These are phyloP conservation scores for Caenorhabditis brenneri DNA, from an alignment of 1,140 invertebrate species.

Conservation along the genomic window DNA sequence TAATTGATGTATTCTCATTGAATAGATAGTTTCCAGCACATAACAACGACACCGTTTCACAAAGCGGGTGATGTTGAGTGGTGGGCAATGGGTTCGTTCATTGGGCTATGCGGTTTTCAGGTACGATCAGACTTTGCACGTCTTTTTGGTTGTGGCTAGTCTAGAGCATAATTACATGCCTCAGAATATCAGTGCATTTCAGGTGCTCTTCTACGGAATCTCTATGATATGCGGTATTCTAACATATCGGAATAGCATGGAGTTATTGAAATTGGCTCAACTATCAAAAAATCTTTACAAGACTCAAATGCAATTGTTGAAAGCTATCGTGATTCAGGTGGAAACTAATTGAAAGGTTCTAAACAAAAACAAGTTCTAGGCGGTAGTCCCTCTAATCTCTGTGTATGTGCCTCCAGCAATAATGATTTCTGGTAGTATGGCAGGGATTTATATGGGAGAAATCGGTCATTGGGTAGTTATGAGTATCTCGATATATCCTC, in stretches of 20 bases:
- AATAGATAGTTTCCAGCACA: background rate
- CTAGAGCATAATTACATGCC: background rate
- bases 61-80: background rate
- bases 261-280: background rate
- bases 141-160: too few species aligned
- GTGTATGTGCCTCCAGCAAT: background rate
- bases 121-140: too few species aligned
- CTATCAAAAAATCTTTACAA: background rate
- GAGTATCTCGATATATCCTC: conserved; percentile 1
- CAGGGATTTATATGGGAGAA: background rate
- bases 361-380: background rate
- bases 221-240: background rate
- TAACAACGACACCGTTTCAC: background rate
- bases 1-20: too few species aligned
- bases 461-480: background rate
- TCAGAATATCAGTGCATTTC: background rate
- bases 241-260: background rate
- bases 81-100: background rate
- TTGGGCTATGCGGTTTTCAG: background rate
- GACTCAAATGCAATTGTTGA: conserved; percentile 3
- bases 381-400: background rate
- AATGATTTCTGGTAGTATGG: background rate
- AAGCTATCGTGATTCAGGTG: conserved; percentile 2
- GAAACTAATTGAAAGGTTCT: background rate
- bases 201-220: conserved; percentile 1